A percentile compares a stretch with the other conserved stretches of the same genome.
phyloP scores from a whole-genome alignment of 35 echinoderm and acorn worm genomes.

The Apostichopus californicus region DNA sequence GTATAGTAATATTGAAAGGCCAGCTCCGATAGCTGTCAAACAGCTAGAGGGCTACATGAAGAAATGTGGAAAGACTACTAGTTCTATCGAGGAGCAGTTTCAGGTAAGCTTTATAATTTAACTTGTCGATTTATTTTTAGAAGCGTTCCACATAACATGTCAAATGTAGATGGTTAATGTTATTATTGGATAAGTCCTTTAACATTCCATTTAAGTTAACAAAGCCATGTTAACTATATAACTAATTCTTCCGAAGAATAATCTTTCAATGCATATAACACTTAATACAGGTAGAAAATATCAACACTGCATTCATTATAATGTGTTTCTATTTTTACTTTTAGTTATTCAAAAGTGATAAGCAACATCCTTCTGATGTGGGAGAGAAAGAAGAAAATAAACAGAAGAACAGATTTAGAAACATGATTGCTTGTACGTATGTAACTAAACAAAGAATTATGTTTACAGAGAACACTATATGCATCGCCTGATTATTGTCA shows the following conservation, averaged over 20 bases:
- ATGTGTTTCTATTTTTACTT: background rate
- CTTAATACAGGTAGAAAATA: too few species aligned
- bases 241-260: too few species aligned
- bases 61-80: background rate
- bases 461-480: background rate
- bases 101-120: background rate
- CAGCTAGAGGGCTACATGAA: background rate
- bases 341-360: background rate
- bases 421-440: conserved; percentile 39
- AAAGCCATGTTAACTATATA: too few species aligned
- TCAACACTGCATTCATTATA: too few species aligned
- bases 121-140: too few species aligned
- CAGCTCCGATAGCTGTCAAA: background rate
- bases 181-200: too few species aligned
- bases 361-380: background rate
- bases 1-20: background rate
- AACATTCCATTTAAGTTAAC: too few species aligned
- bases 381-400: conserved; percentile 38
- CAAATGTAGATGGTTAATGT: too few species aligned
- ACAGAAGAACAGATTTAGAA: conserved; percentile 53
- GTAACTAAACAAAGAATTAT: too few species aligned
- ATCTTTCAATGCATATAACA: too few species aligned
- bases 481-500: too few species aligned
- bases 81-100: background rate
- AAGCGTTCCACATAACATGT: too few species aligned